Evolutionary conservation across 2,888 invertebrate species (phyloP).

Genomic region (Eudasyphora cyanicolor): DNA sequence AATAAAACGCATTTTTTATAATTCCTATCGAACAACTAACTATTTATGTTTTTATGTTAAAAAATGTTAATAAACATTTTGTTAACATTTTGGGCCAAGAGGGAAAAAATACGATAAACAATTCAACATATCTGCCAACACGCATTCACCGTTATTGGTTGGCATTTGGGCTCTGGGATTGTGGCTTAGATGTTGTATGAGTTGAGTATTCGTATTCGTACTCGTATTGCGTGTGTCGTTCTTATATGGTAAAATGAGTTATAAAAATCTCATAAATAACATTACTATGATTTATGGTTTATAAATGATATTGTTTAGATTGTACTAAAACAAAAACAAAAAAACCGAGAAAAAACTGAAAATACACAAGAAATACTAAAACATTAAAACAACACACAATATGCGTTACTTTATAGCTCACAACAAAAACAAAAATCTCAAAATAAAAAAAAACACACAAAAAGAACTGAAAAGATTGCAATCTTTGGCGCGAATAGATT

Average conservation of each 20-base stretch:
- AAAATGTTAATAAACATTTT: conserved; percentile 60
- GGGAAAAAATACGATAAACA: background rate
- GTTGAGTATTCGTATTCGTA: background rate
- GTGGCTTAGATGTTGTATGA: too few species aligned
- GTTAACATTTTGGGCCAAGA: conserved; percentile 51
- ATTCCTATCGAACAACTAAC: conserved; percentile 18
- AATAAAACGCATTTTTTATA: background rate
- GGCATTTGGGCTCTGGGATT: background rate
- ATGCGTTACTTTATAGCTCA: background rate
- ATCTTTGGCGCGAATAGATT: conserved; percentile 7
- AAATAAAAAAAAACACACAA: background rate
- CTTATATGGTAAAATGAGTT: conserved; percentile 32
- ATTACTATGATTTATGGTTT: conserved; percentile 61
- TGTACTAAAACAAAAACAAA: conserved; percentile 27
- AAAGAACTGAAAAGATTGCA: background rate
- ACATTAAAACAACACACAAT: background rate
- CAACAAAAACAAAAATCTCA: background rate
- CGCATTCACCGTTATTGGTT: background rate
- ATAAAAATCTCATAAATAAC: conserved; percentile 39
- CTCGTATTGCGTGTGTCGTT: conserved; percentile 15
- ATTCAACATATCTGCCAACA: background rate
- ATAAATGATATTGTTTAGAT: conserved; percentile 64
- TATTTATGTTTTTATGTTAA: conserved; percentile 56
- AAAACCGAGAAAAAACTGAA: background rate
- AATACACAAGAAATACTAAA: background rate